These are phyloP conservation scores for Tyto alba DNA, from an alignment of 2,113 vertebrate genomes.

Conservation along the genomic window DNA sequence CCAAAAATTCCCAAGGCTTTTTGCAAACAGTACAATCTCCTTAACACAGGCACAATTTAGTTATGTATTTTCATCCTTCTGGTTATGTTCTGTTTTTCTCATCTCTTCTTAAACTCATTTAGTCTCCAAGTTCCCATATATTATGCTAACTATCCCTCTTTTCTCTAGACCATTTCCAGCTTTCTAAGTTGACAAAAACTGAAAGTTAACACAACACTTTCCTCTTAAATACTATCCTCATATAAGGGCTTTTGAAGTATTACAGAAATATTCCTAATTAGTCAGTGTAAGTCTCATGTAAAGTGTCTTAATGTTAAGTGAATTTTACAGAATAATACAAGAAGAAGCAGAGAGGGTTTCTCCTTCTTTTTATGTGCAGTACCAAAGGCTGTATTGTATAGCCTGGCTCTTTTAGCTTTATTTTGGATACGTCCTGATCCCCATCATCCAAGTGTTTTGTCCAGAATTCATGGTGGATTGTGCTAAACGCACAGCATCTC, in stretches of 20 bases:
- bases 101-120: not conserved
- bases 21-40: not conserved
- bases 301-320: not conserved
- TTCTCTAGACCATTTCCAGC: not conserved
- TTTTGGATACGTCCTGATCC: too few relatives aligned
- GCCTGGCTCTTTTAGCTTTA: not conserved
- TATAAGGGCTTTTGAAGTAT: not conserved
- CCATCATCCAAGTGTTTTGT: not conserved
- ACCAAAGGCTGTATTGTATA: not conserved
- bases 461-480: not conserved
- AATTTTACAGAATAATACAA: not conserved
- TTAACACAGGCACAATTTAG: not conserved
- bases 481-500: not conserved
- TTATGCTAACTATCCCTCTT: not conserved
- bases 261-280: not conserved
- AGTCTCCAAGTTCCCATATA: not conserved
- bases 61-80: not conserved
- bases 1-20: constrained; percentile 44
- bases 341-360: not conserved
- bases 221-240: not conserved
- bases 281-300: not conserved
- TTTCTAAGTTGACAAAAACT: not conserved
- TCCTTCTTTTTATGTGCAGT: too few relatives aligned
- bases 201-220: not conserved
- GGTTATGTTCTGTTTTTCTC: not conserved